Evolutionary conservation across 2,888 invertebrate species (phyloP), one percentile per base, ranked within the genome.

Genomic region (Pristionchus exspectatus): DNA sequence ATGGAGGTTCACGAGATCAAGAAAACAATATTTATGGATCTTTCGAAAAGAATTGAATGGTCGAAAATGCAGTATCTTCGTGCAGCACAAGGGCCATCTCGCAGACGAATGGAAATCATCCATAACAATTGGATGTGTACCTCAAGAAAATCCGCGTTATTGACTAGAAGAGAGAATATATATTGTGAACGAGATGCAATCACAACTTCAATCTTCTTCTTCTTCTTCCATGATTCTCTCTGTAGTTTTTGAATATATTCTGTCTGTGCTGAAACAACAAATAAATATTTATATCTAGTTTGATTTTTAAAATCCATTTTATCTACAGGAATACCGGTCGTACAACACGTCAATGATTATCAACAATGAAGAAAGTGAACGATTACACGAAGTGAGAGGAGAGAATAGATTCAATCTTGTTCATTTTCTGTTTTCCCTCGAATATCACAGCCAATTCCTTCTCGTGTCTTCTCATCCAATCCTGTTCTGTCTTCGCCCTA

Each of bases 381-480:
- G 21, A 77, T 77, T 77, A 77, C 44, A 77, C 74, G 10, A 77
- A 77, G 7, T 77, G 44, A 0, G 33, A 9, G 21, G 38, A 38
- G 21, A 44, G 33, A 14, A 77, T 38, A 14, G 69, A 69, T 33
- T 86, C 85, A 7, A 54, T 86, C 24, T 63, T 27, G 30, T 30
- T 86, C 38, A 12, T 38, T 14, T 86, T 86, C 66, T 66, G 18
- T 38, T 59, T 86, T 24, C 63, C 63, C 38, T 87, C 56, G 56
- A 88, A 88, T 9, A 88, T 72, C 24, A 38, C 7, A 21, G 27
- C 24, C 30, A 88, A 33, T 63, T 88, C 87, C 38, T 72, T 74
- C 33, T 72, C 72, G 74, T 88, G 87, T 74, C 87, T 72, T 24
- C n/a, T 74, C 33, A 50, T 72, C 87, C 87, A 88, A 59, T 88